A percentile compares a stretch with the other conserved stretches of the same genome.
Conservation (phyloP, 2,113 vertebrate genomes). For the Malurus elegans region DNA sequence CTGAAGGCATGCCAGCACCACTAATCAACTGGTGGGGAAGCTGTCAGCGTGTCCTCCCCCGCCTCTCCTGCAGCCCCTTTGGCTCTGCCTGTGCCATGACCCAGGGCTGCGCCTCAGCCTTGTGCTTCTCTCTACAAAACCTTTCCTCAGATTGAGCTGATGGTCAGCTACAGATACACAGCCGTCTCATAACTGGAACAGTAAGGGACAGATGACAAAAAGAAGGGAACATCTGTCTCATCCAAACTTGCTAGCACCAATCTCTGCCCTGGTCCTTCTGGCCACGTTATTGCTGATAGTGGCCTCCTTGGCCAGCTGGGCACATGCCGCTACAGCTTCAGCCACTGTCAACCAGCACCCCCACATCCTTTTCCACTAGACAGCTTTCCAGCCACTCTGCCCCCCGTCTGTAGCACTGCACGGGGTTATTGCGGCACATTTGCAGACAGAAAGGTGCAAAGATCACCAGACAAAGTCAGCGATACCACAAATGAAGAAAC, state of each 20-base stretch:
- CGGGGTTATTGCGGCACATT: neutral
- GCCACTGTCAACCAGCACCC: neutral
- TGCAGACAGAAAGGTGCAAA: neutral
- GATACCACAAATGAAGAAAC: neutral
- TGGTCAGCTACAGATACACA: neutral
- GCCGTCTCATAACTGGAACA: neutral
- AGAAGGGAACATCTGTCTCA: neutral
- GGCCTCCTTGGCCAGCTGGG: neutral
- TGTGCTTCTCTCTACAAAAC: neutral
- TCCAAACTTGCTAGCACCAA: neutral
- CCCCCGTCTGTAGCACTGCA: neutral
- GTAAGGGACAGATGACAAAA: neutral
- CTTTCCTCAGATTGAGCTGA: neutral
- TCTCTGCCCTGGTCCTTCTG: neutral
- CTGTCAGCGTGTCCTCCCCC: neutral
- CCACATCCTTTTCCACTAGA: neutral
- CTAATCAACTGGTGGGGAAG: neutral
- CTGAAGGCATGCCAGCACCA: neutral
- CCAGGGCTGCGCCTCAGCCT: neutral
- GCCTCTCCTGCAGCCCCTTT: neutral
- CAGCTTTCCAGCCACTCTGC: neutral
- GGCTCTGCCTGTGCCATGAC: neutral
- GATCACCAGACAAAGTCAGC: neutral
- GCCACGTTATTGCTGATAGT: neutral
- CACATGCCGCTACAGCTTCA: neutral